Conservation (phyloP, 2,113 vertebrate species). For the Morone chrysops region DNA sequence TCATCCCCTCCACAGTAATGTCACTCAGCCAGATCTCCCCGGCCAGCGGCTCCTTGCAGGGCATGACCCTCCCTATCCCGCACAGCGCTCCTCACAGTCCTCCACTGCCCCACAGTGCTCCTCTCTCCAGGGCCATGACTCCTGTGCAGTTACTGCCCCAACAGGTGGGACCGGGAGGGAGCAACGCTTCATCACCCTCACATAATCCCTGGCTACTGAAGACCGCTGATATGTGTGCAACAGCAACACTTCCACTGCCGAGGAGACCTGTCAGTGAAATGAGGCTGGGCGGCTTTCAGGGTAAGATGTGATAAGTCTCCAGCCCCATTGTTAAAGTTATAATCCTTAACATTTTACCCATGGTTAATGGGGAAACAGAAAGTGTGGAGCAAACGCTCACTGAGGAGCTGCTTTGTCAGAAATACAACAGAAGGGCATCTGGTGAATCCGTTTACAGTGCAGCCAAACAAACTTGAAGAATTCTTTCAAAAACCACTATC, state of each 20-base stretch:
- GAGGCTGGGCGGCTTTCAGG: constrained; percentile 81
- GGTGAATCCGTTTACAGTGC: background rate
- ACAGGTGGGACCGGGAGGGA: constrained; percentile 66
- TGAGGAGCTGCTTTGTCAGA: background rate
- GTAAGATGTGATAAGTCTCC: constrained; percentile 58
- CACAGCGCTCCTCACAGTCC: constrained; percentile 84
- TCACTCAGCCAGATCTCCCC: constrained; percentile 74
- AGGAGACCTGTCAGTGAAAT: constrained; percentile 84
- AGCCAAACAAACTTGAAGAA: background rate
- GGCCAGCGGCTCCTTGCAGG: constrained; percentile 69
- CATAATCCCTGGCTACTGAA: constrained; percentile 77
- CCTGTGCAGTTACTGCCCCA: constrained; percentile 80
- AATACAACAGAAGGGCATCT: no score
- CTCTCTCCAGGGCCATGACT: constrained; percentile 84
- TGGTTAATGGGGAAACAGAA: background rate
- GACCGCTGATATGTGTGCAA: constrained; percentile 78
- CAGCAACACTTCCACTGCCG: constrained; percentile 86
- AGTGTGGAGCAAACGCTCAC: background rate
- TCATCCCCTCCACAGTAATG: constrained; percentile 80
- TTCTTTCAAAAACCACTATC: no score
- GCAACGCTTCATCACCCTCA: constrained; percentile 57
- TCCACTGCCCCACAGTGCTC: constrained; percentile 84
- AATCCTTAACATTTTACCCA: background rate
- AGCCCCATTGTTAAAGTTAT: background rate
- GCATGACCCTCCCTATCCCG: constrained; percentile 78